A percentile compares a stretch with the other conserved stretches of the same genome.
phyloP scores from a whole-genome alignment of 2,888 invertebrate genomes.

The Ophion slaviceki region DNA sequence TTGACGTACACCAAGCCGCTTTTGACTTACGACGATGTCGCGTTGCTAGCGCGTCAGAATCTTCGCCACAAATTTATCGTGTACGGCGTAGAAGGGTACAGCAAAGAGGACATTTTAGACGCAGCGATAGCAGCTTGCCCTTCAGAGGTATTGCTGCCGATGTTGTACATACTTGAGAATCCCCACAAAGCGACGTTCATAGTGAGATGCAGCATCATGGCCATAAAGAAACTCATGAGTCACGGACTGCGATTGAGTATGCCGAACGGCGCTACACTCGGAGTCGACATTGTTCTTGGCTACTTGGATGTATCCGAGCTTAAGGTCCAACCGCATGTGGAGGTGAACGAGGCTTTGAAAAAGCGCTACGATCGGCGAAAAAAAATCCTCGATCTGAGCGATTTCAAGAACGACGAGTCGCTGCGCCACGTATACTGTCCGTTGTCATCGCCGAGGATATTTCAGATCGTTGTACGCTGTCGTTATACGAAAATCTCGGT shows the following conservation, averaged over 20 bases:
- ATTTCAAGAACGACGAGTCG: slow-evolving; percentile 77
- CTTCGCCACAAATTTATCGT: slow-evolving; percentile 81
- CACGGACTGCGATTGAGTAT: slow-evolving; percentile 74
- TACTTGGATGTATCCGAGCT: slow-evolving; percentile 74
- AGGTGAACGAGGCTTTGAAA: slow-evolving; percentile 73
- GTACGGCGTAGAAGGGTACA: slow-evolving; percentile 71
- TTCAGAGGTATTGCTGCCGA: slow-evolving; percentile 77
- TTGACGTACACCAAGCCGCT: slow-evolving; percentile 75
- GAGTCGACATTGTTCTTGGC: slow-evolving; percentile 79
- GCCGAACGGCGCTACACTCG: slow-evolving; percentile 70
- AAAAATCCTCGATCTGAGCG: slow-evolving; percentile 77
- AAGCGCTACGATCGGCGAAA: slow-evolving; percentile 73
- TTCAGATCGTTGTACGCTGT: slow-evolving; percentile 75
- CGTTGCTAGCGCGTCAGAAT: slow-evolving; percentile 76
- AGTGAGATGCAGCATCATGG: slow-evolving; percentile 72
- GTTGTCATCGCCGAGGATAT: slow-evolving; percentile 74
- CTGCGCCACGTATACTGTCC: slow-evolving; percentile 78
- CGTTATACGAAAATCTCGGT: slow-evolving; percentile 74
- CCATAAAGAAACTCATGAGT: slow-evolving; percentile 75
- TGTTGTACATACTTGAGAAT: slow-evolving; percentile 75
- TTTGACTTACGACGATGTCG: slow-evolving; percentile 72
- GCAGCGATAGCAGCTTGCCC: slow-evolving; percentile 72
- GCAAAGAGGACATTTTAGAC: slow-evolving; percentile 73
- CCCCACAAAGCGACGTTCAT: slow-evolving; percentile 76
- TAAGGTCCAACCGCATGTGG: slow-evolving; percentile 72